A percentile compares a stretch with the other conserved stretches of the same genome.
These are phyloP conservation scores for Lasius fuliginosus DNA, from an alignment of 2,888 invertebrate species.

Conservation along the genomic window DNA sequence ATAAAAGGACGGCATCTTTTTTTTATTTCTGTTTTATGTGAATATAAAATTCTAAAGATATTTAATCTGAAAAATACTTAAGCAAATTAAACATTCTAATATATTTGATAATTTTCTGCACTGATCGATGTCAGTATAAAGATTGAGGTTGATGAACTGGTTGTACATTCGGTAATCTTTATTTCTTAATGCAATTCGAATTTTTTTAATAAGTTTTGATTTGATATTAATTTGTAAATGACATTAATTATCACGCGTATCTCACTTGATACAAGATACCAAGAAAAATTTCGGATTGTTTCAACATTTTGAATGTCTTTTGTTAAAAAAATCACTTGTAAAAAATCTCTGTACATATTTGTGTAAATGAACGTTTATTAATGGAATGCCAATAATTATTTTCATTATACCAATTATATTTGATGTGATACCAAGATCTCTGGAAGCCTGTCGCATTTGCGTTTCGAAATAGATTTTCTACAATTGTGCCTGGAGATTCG, in stretches of 20 bases:
- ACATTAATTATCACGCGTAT: not conserved
- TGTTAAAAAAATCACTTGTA: not conserved
- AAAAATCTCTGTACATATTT: constrained; percentile 3
- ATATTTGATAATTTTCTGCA: constrained; percentile 26
- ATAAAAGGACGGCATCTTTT: not conserved
- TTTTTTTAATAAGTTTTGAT: not conserved
- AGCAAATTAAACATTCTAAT: constrained; percentile 11
- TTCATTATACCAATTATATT: not conserved
- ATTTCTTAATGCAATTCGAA: constrained; percentile 9
- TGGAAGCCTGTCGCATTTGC: not conserved
- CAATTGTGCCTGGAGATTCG: not conserved
- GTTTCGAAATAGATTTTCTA: constrained; percentile 24
- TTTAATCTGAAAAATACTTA: constrained; percentile 16
- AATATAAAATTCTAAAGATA: not conserved
- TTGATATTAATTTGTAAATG: not conserved
- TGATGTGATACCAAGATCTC: not conserved
- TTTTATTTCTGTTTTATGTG: not conserved
- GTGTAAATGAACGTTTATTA: not conserved
- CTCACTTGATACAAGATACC: not conserved
- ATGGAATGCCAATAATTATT: constrained; percentile 1
- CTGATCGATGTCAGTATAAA: constrained; percentile 12
- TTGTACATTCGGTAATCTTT: constrained; percentile 7
- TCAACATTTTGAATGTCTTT: not conserved
- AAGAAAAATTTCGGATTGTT: not conserved
- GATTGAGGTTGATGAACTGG: not conserved